Evolutionary conservation across 2,113 vertebrate species (phyloP), one percentile per base, ranked within the genome.

Genomic region (Cervus canadensis): DNA sequence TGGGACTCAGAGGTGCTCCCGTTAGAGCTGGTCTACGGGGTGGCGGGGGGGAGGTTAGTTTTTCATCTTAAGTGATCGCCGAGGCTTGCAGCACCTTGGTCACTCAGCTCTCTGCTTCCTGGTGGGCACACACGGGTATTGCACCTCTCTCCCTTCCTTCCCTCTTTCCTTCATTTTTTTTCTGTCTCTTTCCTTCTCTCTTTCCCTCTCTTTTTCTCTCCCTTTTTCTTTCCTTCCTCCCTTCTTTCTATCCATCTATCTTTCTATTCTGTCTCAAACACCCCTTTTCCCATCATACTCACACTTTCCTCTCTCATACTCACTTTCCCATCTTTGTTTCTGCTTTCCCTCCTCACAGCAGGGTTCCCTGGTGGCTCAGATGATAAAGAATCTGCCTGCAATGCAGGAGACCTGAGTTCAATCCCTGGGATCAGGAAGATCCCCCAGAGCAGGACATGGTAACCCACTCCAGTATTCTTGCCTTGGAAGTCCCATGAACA

Each of bases 251-350:
- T 52, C 48, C 30, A 17, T 7, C 6, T 7, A 7, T 26, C 50
- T 59, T 76, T 52, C 50, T 30, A 43, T 60, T 43, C 54, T 60
- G 5, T 83, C 94, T 79, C 19, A 91, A 56, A 78, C 12, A 25
- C 23, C 25, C n/a, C 11, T 23, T n/a, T 81, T 82, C 30, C 62
- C 8, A 45, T 30, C 43, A 25, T 87, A 30, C 36, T 74, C 21
- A 8, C 40, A 57, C 8, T 82, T 56, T 71, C 8, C 60, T 79
- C 62, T 79, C 52, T 67, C 43, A 48, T 79, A 17, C 10, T 82
- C 21, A 93, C 52, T 92, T 95, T 52, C 26, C 26, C 33, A 57
- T 86, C 48, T 81, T 74, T 62, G 59, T 57, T 23, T 89, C 60
- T 67, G 28, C 26, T 82, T 91, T 30, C 71, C 15, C 0, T 60